Evolutionary conservation across 2,888 invertebrate species (phyloP), one percentile per base, ranked within the genome.

Genomic region (Tupiocoris notatus): DNA sequence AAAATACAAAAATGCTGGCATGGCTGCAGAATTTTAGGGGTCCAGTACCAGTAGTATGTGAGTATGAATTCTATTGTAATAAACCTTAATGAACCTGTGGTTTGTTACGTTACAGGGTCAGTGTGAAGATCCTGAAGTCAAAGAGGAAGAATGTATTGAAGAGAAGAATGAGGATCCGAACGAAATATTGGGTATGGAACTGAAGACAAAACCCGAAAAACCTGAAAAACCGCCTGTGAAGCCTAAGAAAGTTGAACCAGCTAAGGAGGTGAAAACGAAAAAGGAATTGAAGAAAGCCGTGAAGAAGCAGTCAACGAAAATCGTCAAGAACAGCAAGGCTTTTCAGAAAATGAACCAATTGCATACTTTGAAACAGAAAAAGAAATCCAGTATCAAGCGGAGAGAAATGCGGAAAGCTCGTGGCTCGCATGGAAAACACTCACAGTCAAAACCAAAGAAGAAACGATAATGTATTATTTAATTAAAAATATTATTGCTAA

Each of bases 321-420:
- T 89, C 82, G 86, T 93, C 17, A 89, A 92, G 82, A 91, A 91
- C 80, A 93, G 92, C 82, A 92, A 91, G 86, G 88, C 88, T 0
- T 93, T 91, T 81, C 90, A 91, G 85, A 88, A 88, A 84, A 92
- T 93, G 82, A 90, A 89, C 80, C 90, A 89, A 83, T 81, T 92
- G 23, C 81, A 82, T 66, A 79, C 78, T 25, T 78, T 80, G 24
- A 82, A 81, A 75, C 92, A 92, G 82, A 90, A 87, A 81, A 92
- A 91, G 83, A 89, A 62, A 25, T 39, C 73, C 7, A 1, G 39
- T 1, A 39, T 73, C 16, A 73, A 63, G 16, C 24, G 73, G 54
- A 17, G 73, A 54, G 73, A 73, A 7, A 21, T 22, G 24, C 61
- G 54, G 3, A 73, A 73, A 39, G 25, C 73, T 62, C 39, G 39